These are phyloP conservation scores for Ectemnius cavifrons DNA, from an alignment of 2,888 invertebrate genomes.

Conservation along the genomic window DNA sequence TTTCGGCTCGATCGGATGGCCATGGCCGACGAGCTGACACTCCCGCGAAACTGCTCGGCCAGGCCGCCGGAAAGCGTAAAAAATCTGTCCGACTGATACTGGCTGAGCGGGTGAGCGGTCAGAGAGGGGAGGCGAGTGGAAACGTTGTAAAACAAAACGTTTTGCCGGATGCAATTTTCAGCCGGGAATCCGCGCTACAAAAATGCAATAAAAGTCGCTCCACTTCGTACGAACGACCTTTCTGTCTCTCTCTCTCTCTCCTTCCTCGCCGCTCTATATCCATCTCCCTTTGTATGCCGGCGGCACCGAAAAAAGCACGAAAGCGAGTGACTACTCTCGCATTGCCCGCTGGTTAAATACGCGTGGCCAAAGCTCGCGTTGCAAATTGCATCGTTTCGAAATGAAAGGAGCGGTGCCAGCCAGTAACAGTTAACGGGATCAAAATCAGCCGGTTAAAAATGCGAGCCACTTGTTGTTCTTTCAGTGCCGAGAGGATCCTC, in stretches of 20 bases:
- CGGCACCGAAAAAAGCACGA: constrained; percentile 49
- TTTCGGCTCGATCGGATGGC: constrained; percentile 55
- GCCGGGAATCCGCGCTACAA: constrained; percentile 56
- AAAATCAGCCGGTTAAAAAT: constrained; percentile 14
- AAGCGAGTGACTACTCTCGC: constrained; percentile 54
- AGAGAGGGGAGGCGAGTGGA: constrained; percentile 1
- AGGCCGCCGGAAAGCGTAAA: constrained; percentile 31
- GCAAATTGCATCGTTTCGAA: constrained; percentile 24
- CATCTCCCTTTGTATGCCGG: neutral
- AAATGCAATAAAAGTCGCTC: constrained; percentile 61
- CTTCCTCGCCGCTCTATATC: neutral
- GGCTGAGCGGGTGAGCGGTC: neutral
- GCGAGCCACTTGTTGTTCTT: constrained; percentile 4
- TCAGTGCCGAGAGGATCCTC: constrained; percentile 7
- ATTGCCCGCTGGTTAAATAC: constrained; percentile 43
- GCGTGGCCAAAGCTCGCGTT: constrained; percentile 41
- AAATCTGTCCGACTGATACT: constrained; percentile 44
- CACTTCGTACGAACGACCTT: constrained; percentile 46
- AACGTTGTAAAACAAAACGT: constrained; percentile 60
- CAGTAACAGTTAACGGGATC: constrained; percentile 21
- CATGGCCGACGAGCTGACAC: constrained; percentile 26
- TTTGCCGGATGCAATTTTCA: constrained; percentile 61
- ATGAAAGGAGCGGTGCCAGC: constrained; percentile 24
- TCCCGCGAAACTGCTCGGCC: constrained; percentile 33
- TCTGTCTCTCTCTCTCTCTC: constrained; percentile 25